Base-by-base conservation (phyloP, 1,140 invertebrate genomes). In the Heliconius congener region DNA sequence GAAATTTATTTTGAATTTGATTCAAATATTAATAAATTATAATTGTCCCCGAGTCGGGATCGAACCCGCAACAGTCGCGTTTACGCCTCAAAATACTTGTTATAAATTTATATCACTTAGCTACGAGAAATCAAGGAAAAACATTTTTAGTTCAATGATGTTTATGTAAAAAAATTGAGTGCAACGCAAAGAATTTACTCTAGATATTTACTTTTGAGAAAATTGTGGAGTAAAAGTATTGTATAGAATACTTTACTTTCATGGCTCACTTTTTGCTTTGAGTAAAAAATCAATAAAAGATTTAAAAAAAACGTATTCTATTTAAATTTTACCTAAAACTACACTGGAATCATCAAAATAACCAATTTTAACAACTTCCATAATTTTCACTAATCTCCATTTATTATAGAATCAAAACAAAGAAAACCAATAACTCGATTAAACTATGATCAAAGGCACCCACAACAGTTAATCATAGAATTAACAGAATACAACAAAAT, bases 401-500 rank as follows among this genome's bases (percentile, higher is more conserved):
- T 37, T 8, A 37, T 37, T 8, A 55, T 46, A 11, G 9, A 46
- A 11, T 46, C 42, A 46, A 55, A 76, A 60, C 27, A 80, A 30
- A 8, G 50, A 75, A 34, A 27, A 5, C 18, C 34, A 6, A 66
- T 55, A 55, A n/a, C 34, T 8, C n/a, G 37, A 42, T n/a, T 19
- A 74, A 66, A 75, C 50, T 16, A 30, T 16, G 27, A 66, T 27
- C 46, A 74, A 76, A 76, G 50, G 37, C 57, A 72, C 60, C 18
- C 8, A 57, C 8, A 50, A 75, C 11, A 78, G 91, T 93, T 90
- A 91, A 93, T 93, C 90, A 92, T 74, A 77, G 87, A 93, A 90
- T 93, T 92, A 91, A 93, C 90, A 90, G 83, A 92, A 92, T 90
- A 87, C 90, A 91, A 83, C 88, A 92, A 88, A 91, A 87, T 89